Percentiles rank a stretch among this genome's conserved stretches.
Conservation (phyloP, 1,140 invertebrate genomes). For the Platorchestia sp. region DNA sequence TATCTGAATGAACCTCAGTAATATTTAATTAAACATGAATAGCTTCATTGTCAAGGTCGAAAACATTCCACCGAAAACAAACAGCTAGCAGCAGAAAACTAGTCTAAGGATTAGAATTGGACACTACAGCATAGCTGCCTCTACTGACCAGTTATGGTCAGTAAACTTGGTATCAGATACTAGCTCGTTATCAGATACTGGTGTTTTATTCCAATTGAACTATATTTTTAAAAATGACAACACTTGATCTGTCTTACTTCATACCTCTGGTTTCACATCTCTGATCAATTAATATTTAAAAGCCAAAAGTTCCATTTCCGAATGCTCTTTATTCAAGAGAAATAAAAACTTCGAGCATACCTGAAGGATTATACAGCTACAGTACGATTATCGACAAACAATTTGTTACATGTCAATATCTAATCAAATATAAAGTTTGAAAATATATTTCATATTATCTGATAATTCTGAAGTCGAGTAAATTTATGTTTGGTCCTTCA, state of each 20-base stretch:
- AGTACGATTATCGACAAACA: background rate
- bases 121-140: background rate
- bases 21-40: background rate
- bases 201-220: background rate
- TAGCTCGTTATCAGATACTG: background rate
- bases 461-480: background rate
- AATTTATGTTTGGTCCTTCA: constrained; percentile 1
- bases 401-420: background rate
- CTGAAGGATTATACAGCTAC: background rate
- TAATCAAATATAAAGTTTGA: background rate
- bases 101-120: background rate
- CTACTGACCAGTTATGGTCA: background rate
- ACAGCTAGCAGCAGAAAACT: background rate
- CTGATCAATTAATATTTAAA: background rate
- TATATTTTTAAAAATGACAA: background rate
- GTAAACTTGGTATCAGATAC: background rate
- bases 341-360: background rate
- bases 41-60: background rate
- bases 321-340: background rate
- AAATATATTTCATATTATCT: background rate
- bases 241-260: background rate
- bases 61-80: background rate
- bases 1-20: background rate
- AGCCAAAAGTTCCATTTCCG: background rate
- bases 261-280: background rate